Conservation (phyloP, 2,888 invertebrate genomes). For the Lomographa bimaculata region DNA sequence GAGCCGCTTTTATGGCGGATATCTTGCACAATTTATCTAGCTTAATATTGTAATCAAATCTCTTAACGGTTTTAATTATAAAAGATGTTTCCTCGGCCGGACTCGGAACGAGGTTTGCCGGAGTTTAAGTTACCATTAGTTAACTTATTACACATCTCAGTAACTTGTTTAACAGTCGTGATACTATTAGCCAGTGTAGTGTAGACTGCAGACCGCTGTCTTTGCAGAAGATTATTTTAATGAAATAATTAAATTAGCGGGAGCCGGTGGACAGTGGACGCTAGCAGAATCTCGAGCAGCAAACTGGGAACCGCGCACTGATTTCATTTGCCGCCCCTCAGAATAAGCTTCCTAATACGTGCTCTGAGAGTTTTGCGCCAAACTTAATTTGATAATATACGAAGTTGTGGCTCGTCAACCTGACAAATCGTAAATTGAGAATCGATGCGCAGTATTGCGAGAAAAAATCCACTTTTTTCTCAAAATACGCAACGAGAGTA, state of each 20-base stretch:
- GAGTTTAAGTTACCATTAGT: slow-evolving; percentile 35
- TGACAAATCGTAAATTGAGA: slow-evolving; percentile 42
- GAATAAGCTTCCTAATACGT: slow-evolving; percentile 39
- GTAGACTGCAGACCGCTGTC: slow-evolving; percentile 56
- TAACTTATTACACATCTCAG: slow-evolving; percentile 36
- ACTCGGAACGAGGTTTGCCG: slow-evolving; percentile 17
- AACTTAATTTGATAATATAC: slow-evolving; percentile 19
- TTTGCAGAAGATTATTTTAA: slow-evolving; percentile 68
- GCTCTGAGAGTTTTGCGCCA: slow-evolving; percentile 19
- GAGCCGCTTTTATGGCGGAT: slow-evolving; percentile 50
- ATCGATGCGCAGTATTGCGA: slow-evolving; percentile 44
- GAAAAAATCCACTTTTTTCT: slow-evolving; percentile 42
- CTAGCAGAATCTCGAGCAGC: slow-evolving; percentile 61
- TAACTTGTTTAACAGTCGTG: slow-evolving; percentile 49
- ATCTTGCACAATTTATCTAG: slow-evolving; percentile 49
- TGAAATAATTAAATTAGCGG: slow-evolving; percentile 70
- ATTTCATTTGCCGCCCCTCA: slow-evolving; percentile 56
- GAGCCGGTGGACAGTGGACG: slow-evolving; percentile 64
- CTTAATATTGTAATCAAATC: slow-evolving; percentile 40
- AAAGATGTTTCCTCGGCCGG: slow-evolving; percentile 20
- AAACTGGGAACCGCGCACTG: slow-evolving; percentile 42
- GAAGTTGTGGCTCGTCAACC: slow-evolving; percentile 35
- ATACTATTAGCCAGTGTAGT: slow-evolving; percentile 52
- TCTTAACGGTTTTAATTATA: slow-evolving; percentile 31
- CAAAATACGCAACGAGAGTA: slow-evolving; percentile 42